These are phyloP conservation scores for Lethenteron reissneri DNA, from an alignment of 2,113 vertebrate genomes.

Conservation along the genomic window DNA sequence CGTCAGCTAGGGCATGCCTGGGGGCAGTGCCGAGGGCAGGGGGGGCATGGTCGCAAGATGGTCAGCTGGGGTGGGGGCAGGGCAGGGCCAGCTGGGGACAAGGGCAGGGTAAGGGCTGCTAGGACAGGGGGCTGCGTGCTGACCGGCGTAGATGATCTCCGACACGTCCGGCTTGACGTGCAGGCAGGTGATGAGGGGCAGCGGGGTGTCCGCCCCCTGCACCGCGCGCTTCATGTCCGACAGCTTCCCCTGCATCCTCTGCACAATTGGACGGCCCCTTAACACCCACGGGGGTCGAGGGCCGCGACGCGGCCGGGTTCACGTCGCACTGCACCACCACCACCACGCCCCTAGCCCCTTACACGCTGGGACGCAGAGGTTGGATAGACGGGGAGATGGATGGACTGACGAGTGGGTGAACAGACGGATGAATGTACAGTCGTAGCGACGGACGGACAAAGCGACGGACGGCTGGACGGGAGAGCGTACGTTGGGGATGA, in stretches of 20 bases:
- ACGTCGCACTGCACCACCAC: no score
- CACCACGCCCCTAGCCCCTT: no score
- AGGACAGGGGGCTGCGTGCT: neutral
- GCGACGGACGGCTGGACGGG: neutral
- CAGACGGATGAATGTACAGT: no score
- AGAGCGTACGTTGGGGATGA: conserved; percentile 53
- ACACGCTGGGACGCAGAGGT: no score
- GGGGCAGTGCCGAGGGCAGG: neutral
- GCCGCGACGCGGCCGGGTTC: no score
- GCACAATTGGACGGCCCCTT: conserved; percentile 1
- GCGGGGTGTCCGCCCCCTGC: conserved; percentile 37
- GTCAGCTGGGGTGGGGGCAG: no score
- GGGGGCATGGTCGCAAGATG: neutral
- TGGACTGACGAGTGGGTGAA: no score
- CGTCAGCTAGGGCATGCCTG: neutral
- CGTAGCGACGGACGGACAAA: neutral
- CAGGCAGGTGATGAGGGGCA: conserved; percentile 85
- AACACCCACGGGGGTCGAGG: no score
- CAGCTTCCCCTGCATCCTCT: conserved; percentile 75
- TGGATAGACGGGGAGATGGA: no score
- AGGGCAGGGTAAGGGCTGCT: no score
- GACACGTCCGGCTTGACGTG: conserved; percentile 94
- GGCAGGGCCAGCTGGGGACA: neutral
- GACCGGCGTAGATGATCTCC: conserved; percentile 96
- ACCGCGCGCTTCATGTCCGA: conserved; percentile 59